Conservation (phyloP, 2,888 invertebrate species). For the Drosophila nigritarsus region DNA sequence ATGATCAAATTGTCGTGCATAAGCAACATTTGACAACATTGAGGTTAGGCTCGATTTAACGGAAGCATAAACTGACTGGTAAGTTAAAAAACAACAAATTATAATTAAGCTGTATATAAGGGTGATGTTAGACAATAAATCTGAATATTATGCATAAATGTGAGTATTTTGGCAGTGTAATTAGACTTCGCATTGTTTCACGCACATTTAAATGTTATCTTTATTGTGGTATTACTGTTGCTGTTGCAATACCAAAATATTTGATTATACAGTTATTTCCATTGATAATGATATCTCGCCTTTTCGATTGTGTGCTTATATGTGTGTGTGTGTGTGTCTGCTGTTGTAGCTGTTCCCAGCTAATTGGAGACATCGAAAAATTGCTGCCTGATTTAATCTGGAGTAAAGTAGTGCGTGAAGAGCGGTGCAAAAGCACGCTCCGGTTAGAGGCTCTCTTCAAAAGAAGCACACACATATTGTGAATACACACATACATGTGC, state of each 20-base stretch:
- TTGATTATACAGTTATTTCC: constrained; percentile 60
- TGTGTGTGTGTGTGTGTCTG: constrained; percentile 6
- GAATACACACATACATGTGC: background rate
- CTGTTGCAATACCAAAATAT: constrained; percentile 62
- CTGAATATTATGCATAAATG: background rate
- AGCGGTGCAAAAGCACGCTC: constrained; percentile 6
- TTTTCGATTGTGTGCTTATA: background rate
- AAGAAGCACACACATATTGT: background rate
- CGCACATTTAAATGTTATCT: constrained; percentile 35
- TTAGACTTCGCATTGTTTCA: constrained; percentile 18
- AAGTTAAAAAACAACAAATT: background rate
- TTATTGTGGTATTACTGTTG: constrained; percentile 28
- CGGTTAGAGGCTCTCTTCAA: background rate
- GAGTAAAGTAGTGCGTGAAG: constrained; percentile 1
- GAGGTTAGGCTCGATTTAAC: background rate
- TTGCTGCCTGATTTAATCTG: constrained; percentile 10
- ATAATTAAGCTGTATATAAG: background rate
- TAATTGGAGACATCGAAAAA: background rate
- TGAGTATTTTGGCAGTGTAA: constrained; percentile 14
- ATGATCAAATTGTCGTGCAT: background rate
- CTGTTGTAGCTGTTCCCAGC: constrained; percentile 6
- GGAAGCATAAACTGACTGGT: background rate
- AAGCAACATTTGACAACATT: background rate
- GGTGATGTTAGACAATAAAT: background rate
- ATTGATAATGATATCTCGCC: constrained; percentile 72